A percentile compares a stretch with the other conserved stretches of the same genome.
Evolutionary conservation across 2,797 vertebrate species (phyloP).

Genomic region (Echiichthys vipera): DNA sequence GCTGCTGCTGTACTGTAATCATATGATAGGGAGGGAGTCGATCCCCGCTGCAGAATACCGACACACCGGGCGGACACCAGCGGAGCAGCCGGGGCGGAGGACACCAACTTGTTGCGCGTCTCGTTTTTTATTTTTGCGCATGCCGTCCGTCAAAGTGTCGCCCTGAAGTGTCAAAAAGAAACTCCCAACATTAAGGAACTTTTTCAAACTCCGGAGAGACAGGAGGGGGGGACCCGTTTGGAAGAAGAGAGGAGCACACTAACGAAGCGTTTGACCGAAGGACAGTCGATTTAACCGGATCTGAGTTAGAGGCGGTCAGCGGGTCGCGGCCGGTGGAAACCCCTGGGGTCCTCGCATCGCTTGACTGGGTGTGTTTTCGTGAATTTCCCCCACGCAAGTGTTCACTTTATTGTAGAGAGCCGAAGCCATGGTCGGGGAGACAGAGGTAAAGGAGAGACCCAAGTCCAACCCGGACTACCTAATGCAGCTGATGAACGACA

Average conservation of each 20-base stretch:
- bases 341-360: constrained; percentile 58
- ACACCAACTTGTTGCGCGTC: constrained; percentile 28
- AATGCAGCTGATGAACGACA: constrained; percentile 99
- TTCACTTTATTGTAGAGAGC: constrained; percentile 38
- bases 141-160: constrained; percentile 26
- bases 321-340: constrained; percentile 55
- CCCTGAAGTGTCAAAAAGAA: constrained; percentile 10
- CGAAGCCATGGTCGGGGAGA: constrained; percentile 90
- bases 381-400: constrained; percentile 4
- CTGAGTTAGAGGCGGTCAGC: constrained; percentile 55
- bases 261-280: constrained; percentile 25
- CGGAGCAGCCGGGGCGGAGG: constrained; percentile 46
- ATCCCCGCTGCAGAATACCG: constrained; percentile 72
- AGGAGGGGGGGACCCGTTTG: constrained; percentile 22
- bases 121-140: background rate
- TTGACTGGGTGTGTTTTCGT: constrained; percentile 24
- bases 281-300: constrained; percentile 41
- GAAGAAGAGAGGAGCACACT: constrained; percentile 23
- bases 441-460: constrained; percentile 97
- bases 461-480: constrained; percentile 98
- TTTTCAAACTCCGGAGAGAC: constrained; percentile 65
- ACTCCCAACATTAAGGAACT: constrained; percentile 48
- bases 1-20: constrained; percentile 79
- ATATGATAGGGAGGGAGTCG: constrained; percentile 82
- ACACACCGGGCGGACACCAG: constrained; percentile 61